phyloP scores from a whole-genome alignment of 2,113 vertebrate genomes.

The Reinhardtius hippoglossoides region DNA sequence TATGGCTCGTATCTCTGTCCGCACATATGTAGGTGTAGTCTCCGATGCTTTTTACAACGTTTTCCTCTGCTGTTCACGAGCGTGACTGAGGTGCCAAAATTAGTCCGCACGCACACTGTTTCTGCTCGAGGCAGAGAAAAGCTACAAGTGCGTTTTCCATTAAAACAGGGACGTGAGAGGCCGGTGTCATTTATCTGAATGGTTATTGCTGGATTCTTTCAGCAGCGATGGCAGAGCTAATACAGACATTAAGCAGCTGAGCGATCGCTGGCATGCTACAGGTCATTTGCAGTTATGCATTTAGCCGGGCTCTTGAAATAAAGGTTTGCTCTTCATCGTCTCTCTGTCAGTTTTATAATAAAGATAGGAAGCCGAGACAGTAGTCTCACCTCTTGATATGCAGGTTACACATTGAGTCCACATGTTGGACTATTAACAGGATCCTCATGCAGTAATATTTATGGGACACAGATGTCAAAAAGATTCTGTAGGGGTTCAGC shows the following conservation, averaged over 20 bases:
- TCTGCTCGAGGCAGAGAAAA: conserved; percentile 14
- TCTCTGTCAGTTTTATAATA: neutral
- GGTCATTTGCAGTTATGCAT: conserved; percentile 41
- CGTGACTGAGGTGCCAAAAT: conserved; percentile 18
- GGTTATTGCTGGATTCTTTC: conserved; percentile 48
- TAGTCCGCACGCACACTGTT: neutral
- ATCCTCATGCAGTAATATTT: conserved; percentile 54
- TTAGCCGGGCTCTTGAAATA: conserved; percentile 11
- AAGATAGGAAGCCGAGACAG: neutral
- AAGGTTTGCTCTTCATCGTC: conserved; percentile 12
- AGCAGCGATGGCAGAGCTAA: conserved; percentile 30
- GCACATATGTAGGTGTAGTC: conserved; percentile 17
- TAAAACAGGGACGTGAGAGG: conserved; percentile 19
- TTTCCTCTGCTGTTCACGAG: conserved; percentile 39
- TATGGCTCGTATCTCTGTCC: conserved; percentile 38
- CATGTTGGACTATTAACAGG: conserved; percentile 43
- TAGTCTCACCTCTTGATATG: conserved; percentile 17
- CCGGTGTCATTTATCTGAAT: conserved; percentile 38
- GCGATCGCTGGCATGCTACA: conserved; percentile 20
- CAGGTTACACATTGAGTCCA: conserved; percentile 35
- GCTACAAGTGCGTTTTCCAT: conserved; percentile 39
- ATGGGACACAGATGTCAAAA: conserved; percentile 73
- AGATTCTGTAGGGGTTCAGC: conserved; percentile 38
- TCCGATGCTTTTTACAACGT: conserved; percentile 41
- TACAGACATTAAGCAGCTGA: conserved; percentile 16